Conservation (phyloP, 37 sponge, comb jelly and placozoan genomes). For the Hexactinellida sp. region DNA sequence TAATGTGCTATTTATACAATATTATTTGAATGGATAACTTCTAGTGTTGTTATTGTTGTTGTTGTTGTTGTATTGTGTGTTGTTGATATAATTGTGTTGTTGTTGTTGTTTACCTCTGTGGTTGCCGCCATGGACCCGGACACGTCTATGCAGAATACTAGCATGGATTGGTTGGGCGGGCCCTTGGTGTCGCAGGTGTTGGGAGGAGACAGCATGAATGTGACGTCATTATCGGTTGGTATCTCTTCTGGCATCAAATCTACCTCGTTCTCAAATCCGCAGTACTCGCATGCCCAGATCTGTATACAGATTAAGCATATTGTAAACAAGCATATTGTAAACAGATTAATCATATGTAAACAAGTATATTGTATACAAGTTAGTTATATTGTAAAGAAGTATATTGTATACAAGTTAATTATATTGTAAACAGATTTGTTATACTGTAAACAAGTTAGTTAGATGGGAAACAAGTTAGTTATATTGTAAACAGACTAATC, state of each 20-base stretch:
- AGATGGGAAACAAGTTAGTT: no score
- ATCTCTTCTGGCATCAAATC: slow-evolving; percentile 63
- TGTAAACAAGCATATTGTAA: neutral
- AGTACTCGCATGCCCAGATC: slow-evolving; percentile 79
- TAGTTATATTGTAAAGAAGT: neutral
- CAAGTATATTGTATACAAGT: neutral
- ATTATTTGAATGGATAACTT: no score
- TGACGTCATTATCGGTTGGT: slow-evolving; percentile 51
- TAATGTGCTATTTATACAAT: no score
- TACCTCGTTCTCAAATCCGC: slow-evolving; percentile 46
- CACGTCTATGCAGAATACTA: slow-evolving; percentile 67
- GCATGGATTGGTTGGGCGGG: slow-evolving; percentile 33
- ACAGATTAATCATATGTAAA: neutral
- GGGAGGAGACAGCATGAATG: slow-evolving; percentile 50
- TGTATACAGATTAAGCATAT: no score
- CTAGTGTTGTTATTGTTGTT: no score
- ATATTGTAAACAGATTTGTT: no score
- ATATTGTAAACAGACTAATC: no score
- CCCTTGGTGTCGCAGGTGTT: neutral
- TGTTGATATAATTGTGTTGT: no score
- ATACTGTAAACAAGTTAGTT: no score
- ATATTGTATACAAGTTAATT: no score
- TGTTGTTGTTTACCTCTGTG: slow-evolving; percentile 43
- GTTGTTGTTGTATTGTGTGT: no score
- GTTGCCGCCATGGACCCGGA: slow-evolving; percentile 87